A percentile compares a stretch with the other conserved stretches of the same genome.
phyloP scores from a whole-genome alignment of 2,888 invertebrate genomes.

The Mactromeris polynyma region DNA sequence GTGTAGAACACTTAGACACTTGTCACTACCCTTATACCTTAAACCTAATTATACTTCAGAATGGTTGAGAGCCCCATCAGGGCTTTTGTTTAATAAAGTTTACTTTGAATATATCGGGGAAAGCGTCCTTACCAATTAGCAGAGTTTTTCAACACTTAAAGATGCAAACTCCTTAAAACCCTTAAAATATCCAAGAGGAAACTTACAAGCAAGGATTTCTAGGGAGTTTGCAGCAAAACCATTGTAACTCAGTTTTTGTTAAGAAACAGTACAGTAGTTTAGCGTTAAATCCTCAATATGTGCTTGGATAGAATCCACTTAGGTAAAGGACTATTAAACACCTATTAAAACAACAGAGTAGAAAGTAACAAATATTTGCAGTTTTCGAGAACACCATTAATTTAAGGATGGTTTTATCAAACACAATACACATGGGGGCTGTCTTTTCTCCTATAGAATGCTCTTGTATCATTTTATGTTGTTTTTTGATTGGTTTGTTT shows the following conservation, averaged over 20 bases:
- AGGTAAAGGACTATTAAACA: not conserved
- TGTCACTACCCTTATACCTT: not conserved
- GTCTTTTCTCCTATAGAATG: not conserved
- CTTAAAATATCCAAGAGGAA: not conserved
- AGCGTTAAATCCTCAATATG: not conserved
- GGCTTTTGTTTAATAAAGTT: not conserved
- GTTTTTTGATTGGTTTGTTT: not conserved
- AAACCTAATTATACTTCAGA: not conserved
- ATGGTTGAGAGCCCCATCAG: not conserved
- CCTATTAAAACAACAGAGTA: not conserved
- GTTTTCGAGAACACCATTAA: not conserved
- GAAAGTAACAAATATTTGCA: not conserved
- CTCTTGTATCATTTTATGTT: not conserved
- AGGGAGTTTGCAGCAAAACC: not conserved
- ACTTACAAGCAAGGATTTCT: not conserved
- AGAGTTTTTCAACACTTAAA: not conserved
- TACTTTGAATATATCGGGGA: not conserved
- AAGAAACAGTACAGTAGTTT: not conserved
- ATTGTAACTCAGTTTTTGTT: not conserved
- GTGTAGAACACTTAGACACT: constrained; percentile 3
- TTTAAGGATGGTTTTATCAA: not conserved
- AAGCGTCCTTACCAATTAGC: not conserved
- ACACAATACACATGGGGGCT: not conserved
- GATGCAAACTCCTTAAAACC: not conserved
- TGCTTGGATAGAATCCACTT: not conserved